Evolutionary conservation across 2,797 vertebrate species (phyloP), one percentile per base, ranked within the genome.

Genomic region (Esox masquinongy): DNA sequence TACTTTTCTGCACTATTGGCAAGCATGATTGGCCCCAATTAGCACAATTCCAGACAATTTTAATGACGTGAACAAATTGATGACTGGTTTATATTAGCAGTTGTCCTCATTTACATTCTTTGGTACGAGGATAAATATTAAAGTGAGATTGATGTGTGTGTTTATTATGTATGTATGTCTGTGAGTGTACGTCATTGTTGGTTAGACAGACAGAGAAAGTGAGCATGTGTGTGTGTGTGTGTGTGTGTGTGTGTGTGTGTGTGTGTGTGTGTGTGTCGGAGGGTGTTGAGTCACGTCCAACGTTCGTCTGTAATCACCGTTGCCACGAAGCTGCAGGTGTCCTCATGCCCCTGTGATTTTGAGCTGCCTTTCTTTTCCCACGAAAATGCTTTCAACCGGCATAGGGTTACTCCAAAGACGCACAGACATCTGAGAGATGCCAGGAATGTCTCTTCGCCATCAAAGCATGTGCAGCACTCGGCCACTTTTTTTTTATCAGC

Each of bases 301-400:
- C 61, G 73, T 79, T 83, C 83, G 86, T 91, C 91, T 88, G 86
- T 90, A 91, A 87, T 90, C 87, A 50, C 86, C 56, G 77, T 85
- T 73, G 78, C 36, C 53, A 75, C 80, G 73, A 78, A 84, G 84
- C 87, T 86, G 90, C 93, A 94, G 93, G 93, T 94, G 93, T 92
- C 88, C 84, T 61, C 79, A 78, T 59, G 76, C 78, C 72, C 83
- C 49, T 80, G 76, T 49, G 75, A 79, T 82, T 68, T 80, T 15
- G 53, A 79, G 83, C 79, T 12, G 72, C 79, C 81, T 86, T 61
- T 39, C 78, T 53, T 86, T 87, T 84, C 83, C 83, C 83, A 89
- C 79, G 87, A 87, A 93, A 92, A 94, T 92, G 92, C 93, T 94
- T 94, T 94, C 90, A 94, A 92, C 87, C 56, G 75, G 91, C 85